A percentile compares a stretch with the other conserved stretches of the same genome.
Evolutionary conservation across 2,113 vertebrate genomes (phyloP).

Genomic region (Gopherus evgoodei): DNA sequence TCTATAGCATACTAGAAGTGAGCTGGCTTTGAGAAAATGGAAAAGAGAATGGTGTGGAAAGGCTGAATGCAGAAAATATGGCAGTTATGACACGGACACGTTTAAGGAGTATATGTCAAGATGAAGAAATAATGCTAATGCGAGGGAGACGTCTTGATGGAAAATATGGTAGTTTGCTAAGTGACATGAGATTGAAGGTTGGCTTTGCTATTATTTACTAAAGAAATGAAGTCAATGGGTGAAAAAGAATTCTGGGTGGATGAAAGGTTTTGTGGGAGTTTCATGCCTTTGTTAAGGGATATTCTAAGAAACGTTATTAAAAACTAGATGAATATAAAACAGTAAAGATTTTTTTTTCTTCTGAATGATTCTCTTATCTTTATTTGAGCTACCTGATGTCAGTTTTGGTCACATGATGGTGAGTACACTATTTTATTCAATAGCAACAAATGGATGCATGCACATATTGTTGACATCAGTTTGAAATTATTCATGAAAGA

Average conservation of each 20-base stretch:
- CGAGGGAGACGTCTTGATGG: neutral
- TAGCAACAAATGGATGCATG: neutral
- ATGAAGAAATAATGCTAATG: neutral
- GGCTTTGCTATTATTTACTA: neutral
- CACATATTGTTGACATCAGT: constrained; percentile 23
- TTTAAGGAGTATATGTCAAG: neutral
- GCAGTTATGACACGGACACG: neutral
- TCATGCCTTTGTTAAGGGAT: neutral
- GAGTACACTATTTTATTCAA: constrained; percentile 49
- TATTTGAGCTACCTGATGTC: constrained; percentile 76
- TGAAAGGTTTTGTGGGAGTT: neutral
- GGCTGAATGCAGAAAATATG: neutral
- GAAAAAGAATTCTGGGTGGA: neutral
- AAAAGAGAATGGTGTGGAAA: neutral
- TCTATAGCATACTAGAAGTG: neutral
- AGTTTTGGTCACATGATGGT: constrained; percentile 78
- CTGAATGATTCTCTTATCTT: constrained; percentile 53
- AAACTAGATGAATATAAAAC: neutral
- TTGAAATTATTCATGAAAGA: neutral
- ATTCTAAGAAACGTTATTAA: neutral
- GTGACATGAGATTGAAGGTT: neutral
- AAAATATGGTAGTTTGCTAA: neutral
- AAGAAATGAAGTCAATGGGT: neutral
- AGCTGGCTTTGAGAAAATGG: constrained; percentile 12
- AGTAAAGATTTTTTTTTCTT: neutral